phyloP scores from a whole-genome alignment of 2,113 vertebrate species.

The Rynchops niger region DNA sequence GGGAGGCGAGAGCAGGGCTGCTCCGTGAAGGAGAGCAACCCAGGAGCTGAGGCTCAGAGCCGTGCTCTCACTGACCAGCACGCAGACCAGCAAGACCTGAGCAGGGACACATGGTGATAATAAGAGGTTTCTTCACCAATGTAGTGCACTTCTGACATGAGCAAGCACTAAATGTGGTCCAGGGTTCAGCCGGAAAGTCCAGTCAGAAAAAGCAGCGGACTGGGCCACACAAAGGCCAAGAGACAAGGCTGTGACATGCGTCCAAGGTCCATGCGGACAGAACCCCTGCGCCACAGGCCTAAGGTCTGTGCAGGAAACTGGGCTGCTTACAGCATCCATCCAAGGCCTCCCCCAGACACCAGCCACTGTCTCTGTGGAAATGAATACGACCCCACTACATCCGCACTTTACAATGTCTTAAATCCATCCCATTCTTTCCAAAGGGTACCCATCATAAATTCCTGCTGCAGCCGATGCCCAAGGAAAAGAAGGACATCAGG shows the following conservation, averaged over 20 bases:
- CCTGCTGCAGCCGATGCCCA: neutral
- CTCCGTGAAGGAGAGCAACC: neutral
- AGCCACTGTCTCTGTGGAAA: neutral
- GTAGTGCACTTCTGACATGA: fast-evolving
- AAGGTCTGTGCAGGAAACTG: neutral
- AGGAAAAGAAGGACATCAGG: neutral
- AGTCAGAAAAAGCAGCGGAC: neutral
- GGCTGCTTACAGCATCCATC: neutral
- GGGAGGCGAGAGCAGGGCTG: neutral
- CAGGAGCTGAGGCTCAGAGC: neutral
- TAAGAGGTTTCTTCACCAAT: neutral
- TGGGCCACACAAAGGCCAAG: neutral
- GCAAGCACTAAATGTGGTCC: neutral
- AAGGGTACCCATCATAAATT: neutral
- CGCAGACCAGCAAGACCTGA: neutral
- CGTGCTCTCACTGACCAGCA: neutral
- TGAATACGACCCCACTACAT: neutral
- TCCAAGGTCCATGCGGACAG: neutral
- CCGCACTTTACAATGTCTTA: neutral
- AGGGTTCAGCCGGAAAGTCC: fast-evolving
- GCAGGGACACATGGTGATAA: fast-evolving
- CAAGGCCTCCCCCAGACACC: neutral
- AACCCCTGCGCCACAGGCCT: neutral
- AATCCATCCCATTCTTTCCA: neutral
- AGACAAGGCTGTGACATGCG: neutral